These are phyloP conservation scores for Drosophila kikkawai DNA, from an alignment of 1,140 invertebrate genomes.

Conservation along the genomic window DNA sequence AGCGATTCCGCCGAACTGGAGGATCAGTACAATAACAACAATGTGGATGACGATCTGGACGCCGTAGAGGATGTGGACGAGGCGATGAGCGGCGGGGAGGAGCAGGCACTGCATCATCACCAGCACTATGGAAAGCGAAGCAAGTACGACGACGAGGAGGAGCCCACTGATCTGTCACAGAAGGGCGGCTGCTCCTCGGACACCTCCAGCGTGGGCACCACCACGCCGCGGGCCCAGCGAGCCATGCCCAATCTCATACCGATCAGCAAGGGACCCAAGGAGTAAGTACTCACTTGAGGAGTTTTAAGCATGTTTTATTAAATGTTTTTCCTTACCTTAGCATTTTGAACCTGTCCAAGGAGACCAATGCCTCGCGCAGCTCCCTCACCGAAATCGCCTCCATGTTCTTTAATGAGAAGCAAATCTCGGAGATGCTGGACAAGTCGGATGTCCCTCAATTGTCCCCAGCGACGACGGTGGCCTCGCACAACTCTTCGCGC, in stretches of 20 bases:
- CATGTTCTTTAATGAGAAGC: slow-evolving; percentile 78
- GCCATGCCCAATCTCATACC: slow-evolving; percentile 91
- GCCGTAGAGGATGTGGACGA: slow-evolving; percentile 49
- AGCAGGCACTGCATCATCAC: slow-evolving; percentile 26
- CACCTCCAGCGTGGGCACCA: slow-evolving; percentile 82
- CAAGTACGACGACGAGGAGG: slow-evolving; percentile 85
- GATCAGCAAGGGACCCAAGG: slow-evolving; percentile 85
- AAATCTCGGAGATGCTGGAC: slow-evolving; percentile 80
- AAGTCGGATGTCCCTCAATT: slow-evolving; percentile 82
- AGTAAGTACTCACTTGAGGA: slow-evolving; percentile 44
- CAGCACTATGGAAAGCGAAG: slow-evolving; percentile 65
- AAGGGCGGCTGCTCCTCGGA: slow-evolving; percentile 81
- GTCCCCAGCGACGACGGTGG: slow-evolving; percentile 82
- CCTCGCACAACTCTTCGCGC: slow-evolving; percentile 75
- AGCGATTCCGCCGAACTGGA: slow-evolving; percentile 81
- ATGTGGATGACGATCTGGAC: slow-evolving; percentile 77
- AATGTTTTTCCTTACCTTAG: slow-evolving; percentile 7
- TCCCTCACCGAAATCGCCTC: slow-evolving; percentile 81
- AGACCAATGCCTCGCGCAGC: slow-evolving; percentile 72
- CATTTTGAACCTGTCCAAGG: slow-evolving; percentile 75
- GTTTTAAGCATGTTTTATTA: not conserved
- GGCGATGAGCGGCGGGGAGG: slow-evolving; percentile 49
- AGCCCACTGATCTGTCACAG: slow-evolving; percentile 86
- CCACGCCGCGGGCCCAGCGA: slow-evolving; percentile 85
- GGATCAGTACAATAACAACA: slow-evolving; percentile 82